Conservation (phyloP, 2,113 vertebrate species). For the Anoplopoma fimbria region DNA sequence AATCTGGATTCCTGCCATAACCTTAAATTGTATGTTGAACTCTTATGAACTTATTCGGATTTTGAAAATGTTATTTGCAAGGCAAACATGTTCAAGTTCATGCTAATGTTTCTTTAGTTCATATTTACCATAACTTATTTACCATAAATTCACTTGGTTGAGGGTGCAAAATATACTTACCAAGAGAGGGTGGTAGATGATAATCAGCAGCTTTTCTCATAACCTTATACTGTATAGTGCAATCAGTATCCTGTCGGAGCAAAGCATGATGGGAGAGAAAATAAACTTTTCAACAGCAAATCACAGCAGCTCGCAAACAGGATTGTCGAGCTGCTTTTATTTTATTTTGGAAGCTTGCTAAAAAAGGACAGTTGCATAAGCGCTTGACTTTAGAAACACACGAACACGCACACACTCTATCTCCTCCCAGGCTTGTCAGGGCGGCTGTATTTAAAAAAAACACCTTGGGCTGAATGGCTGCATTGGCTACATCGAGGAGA, state of each 20-base stretch:
- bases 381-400: conserved; percentile 16
- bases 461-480: conserved; percentile 76
- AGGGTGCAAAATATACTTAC: no score
- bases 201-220: not conserved
- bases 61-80: not conserved
- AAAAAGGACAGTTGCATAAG: conserved; percentile 80
- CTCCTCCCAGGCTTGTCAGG: conserved; percentile 61
- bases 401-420: not conserved
- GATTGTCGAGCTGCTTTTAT: conserved; percentile 44
- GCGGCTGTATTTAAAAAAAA: conserved; percentile 64
- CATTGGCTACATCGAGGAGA: conserved; percentile 76
- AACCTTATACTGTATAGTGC: no score
- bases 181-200: not conserved
- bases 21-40: not conserved
- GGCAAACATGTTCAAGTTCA: not conserved
- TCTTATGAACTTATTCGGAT: not conserved
- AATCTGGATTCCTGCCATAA: conserved; percentile 11
- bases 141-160: no score
- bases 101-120: no score
- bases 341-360: conserved; percentile 41
- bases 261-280: conserved; percentile 40
- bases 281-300: conserved; percentile 35
- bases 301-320: conserved; percentile 15
- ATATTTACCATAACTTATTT: not conserved
- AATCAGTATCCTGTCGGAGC: not conserved